Evolutionary conservation across 2,797 vertebrate species (phyloP), one percentile per base, ranked within the genome.

Genomic region (Artibeus jamaicensis): DNA sequence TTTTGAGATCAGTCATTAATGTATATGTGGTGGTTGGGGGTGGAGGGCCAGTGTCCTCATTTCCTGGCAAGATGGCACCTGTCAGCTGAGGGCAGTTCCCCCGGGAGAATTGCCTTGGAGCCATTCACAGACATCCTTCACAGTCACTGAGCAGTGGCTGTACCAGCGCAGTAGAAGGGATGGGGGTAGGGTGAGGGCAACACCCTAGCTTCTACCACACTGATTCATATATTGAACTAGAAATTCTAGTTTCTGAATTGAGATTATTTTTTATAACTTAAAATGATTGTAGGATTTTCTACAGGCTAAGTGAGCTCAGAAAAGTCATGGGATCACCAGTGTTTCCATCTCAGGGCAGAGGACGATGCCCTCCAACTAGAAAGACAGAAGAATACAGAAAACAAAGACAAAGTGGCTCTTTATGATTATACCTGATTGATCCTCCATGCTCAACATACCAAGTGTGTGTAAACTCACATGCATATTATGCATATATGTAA

Each of bases 171-270:
- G 19, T 21, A 55, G 82, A 48, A 32, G 50, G 11, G 11, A 50
- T 21, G 24, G 9, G 24, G n/a, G 34, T 37, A 9, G 42, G 2
- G 1, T 77, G 14, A 22, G 29, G 32, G 29, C 53, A 55, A 71
- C 9, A 57, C 39, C 19, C 48, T 55, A 34, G 32, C 50, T 59
- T 83, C 37, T 53, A 7, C 65, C 11, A 26, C 37, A 65, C 3
- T 67, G 14, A 77, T 77, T 57, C 57, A 57, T 73, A 88, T 6
- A 19, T 19, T 34, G 16, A 92, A 82, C 19, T 42, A 21, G 14
- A 86, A 86, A 91, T 93, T 50, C 86, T 48, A 57, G 57, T 82
- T 90, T 94, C 92, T 95, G 65, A 55, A 34, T 93, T 46, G 50
- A 24, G 22, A 53, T 57, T 73, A 5, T 62, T 34, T 92, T 94